A percentile compares a stretch with the other conserved stretches of the same genome.
phyloP scores from a whole-genome alignment of 2,888 invertebrate genomes.

The Calameuta pallipes region DNA sequence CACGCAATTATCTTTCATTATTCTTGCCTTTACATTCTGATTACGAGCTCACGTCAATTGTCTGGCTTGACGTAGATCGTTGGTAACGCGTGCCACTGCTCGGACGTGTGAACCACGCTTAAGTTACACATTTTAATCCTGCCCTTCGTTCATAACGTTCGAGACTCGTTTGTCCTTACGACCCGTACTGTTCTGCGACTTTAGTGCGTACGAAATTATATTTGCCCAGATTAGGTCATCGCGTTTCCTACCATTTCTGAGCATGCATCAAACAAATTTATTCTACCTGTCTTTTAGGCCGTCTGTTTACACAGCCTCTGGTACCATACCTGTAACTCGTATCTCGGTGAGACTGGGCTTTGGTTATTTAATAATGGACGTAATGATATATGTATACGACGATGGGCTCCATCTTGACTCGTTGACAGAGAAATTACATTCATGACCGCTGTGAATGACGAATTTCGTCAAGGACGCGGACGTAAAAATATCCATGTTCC shows the following conservation, averaged over 20 bases:
- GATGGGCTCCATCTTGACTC: background rate
- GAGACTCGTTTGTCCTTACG: background rate
- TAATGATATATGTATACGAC: background rate
- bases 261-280: background rate
- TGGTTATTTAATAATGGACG: background rate
- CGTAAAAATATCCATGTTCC: background rate
- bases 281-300: background rate
- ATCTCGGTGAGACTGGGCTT: background rate
- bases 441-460: background rate
- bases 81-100: background rate
- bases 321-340: background rate
- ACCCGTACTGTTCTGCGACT: background rate
- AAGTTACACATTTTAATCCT: background rate
- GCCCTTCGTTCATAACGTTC: background rate
- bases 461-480: background rate
- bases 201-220: background rate
- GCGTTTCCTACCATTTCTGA: background rate
- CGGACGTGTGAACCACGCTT: background rate
- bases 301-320: background rate
- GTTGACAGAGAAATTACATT: background rate
- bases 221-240: background rate
- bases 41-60: background rate
- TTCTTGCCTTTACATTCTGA: background rate
- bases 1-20: background rate
- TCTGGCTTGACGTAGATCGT: background rate